Conservation (phyloP, 1,140 invertebrate genomes). For the Hydropsyche tenuis region DNA sequence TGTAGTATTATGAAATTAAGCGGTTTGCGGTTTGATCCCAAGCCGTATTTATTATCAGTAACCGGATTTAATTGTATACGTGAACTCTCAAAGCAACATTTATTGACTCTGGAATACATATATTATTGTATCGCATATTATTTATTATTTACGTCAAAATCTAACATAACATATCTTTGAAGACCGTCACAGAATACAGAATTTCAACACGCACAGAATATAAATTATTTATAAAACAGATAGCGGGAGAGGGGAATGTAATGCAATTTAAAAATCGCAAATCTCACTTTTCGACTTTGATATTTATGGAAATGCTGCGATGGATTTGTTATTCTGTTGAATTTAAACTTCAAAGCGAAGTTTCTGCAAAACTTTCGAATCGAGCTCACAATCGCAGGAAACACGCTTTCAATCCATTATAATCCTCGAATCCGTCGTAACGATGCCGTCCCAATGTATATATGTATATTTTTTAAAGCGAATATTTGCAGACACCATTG, state of each 20-base stretch:
- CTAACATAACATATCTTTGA: no score
- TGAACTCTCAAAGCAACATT: background rate
- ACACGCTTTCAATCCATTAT: constrained; percentile 22
- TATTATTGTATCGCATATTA: no score
- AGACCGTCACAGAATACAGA: no score
- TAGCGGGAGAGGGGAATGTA: no score
- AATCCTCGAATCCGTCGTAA: background rate
- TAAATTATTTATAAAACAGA: no score
- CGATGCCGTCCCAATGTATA: no score
- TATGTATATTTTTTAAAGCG: no score
- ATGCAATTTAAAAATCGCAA: constrained; percentile 8
- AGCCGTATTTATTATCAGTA: constrained; percentile 13
- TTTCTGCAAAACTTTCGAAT: background rate
- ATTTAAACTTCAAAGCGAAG: constrained; percentile 7
- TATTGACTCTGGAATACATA: background rate
- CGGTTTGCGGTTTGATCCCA: constrained; percentile 23
- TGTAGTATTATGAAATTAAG: constrained; percentile 24
- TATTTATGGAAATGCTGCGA: constrained; percentile 14
- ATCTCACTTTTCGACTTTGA: background rate
- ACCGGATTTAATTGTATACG: constrained; percentile 11
- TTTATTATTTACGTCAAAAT: no score
- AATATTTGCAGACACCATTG: no score
- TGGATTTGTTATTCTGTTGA: constrained; percentile 22
- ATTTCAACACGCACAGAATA: no score
- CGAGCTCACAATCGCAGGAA: constrained; percentile 7